These are phyloP conservation scores for Diachrysia chrysitis DNA, from an alignment of 2,888 invertebrate species.

Conservation along the genomic window DNA sequence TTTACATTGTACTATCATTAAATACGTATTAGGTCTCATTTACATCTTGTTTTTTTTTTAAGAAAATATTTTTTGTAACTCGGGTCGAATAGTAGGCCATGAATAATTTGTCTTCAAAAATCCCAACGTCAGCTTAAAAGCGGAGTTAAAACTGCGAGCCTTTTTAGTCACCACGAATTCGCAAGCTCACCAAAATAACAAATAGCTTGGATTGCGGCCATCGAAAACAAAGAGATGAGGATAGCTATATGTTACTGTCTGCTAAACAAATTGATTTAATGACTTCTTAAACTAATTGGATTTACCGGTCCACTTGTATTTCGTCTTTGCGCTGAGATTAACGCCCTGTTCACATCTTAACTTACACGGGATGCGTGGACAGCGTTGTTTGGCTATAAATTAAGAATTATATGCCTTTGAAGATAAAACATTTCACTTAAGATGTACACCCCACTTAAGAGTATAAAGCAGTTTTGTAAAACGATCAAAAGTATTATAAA, in stretches of 20 bases:
- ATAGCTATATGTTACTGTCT: conserved; percentile 82
- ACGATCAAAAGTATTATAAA: conserved; percentile 55
- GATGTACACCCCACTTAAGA: conserved; percentile 62
- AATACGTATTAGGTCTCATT: neutral
- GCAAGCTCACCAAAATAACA: conserved; percentile 78
- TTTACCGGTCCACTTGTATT: conserved; percentile 81
- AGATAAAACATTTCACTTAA: conserved; percentile 71
- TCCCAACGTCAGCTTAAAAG: conserved; percentile 52
- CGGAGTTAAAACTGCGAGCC: conserved; percentile 56
- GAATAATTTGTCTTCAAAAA: conserved; percentile 37
- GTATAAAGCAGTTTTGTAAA: conserved; percentile 58
- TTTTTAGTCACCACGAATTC: conserved; percentile 71
- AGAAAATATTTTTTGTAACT: conserved; percentile 19
- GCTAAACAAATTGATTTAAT: conserved; percentile 86
- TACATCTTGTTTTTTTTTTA: neutral
- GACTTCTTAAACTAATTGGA: conserved; percentile 86
- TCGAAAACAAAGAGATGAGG: conserved; percentile 81
- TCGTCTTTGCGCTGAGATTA: conserved; percentile 76
- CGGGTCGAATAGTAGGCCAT: conserved; percentile 18
- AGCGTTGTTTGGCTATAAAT: conserved; percentile 74
- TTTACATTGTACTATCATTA: neutral
- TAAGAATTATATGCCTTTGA: conserved; percentile 77
- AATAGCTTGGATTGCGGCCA: conserved; percentile 86
- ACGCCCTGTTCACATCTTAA: conserved; percentile 68
- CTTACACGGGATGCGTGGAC: conserved; percentile 66